A percentile compares a stretch with the other conserved stretches of the same genome.
phyloP scores from a whole-genome alignment of 2,797 vertebrate species.

The Poeciliopsis turneri region DNA sequence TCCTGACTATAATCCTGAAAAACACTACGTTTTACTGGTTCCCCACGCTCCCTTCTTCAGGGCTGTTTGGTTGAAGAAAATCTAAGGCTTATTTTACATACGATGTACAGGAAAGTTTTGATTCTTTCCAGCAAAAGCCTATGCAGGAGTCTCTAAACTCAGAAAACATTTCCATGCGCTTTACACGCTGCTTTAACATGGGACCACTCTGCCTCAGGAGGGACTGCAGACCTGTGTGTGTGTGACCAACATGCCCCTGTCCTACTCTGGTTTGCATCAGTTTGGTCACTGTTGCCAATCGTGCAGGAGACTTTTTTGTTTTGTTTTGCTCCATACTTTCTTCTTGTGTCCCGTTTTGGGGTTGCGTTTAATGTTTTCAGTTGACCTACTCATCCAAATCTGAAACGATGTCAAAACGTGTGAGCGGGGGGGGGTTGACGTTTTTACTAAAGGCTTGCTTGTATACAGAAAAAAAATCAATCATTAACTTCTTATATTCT shows the following conservation, averaged over 20 bases:
- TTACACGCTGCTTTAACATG: slow-evolving; percentile 87
- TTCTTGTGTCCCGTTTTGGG: slow-evolving; percentile 80
- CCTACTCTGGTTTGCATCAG: slow-evolving; percentile 87
- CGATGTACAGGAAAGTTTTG: slow-evolving; percentile 70
- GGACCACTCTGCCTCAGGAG: slow-evolving; percentile 84
- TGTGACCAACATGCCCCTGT: slow-evolving; percentile 70
- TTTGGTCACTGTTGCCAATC: slow-evolving; percentile 87
- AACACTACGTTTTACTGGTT: slow-evolving; percentile 88
- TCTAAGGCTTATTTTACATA: slow-evolving; percentile 72
- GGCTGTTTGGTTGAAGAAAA: slow-evolving; percentile 74
- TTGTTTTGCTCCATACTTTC: slow-evolving; percentile 57
- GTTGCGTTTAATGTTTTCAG: slow-evolving; percentile 73
- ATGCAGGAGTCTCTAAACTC: slow-evolving; percentile 85
- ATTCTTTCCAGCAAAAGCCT: slow-evolving; percentile 79
- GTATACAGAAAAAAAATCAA: slow-evolving; percentile 71
- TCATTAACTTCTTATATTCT: slow-evolving; percentile 78
- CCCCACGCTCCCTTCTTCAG: slow-evolving; percentile 66
- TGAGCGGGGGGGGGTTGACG: slow-evolving; percentile 79
- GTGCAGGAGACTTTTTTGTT: slow-evolving; percentile 83
- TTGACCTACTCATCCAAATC: slow-evolving; percentile 69
- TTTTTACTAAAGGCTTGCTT: slow-evolving; percentile 76
- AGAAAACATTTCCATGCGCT: slow-evolving; percentile 83
- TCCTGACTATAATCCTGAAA: slow-evolving; percentile 82
- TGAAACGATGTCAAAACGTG: slow-evolving; percentile 87
- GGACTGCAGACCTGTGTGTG: slow-evolving; percentile 85